Base-by-base conservation (phyloP, 2,888 invertebrate genomes). In the Apodemia hepburni region DNA sequence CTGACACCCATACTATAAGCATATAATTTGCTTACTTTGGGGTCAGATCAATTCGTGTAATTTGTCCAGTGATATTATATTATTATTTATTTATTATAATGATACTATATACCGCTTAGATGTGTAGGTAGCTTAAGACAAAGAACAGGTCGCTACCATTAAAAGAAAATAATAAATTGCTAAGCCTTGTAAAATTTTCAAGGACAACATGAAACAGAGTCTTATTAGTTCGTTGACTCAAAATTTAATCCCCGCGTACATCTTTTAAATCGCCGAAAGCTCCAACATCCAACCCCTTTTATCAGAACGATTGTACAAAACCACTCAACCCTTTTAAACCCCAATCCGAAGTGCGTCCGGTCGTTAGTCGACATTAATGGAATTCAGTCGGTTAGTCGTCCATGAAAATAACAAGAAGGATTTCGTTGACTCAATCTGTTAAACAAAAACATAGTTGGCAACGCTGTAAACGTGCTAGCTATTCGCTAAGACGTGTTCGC, bases 321-420 rank as follows among this genome's bases (percentile, higher is more conserved):
- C 87, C 90, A 87, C 88, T 89, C 89, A 88, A 90, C 90, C 90
- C 90, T 90, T 91, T 91, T 87, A 87, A 87, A 86, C 83, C 90
- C 84, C 85, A 88, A 87, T 87, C 84, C 86, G 77, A 82, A 89
- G 87, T 84, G 85, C 85, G 87, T 87, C 84, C 86, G 90, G 88
- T 90, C 89, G 90, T 91, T 90, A 91, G 88, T 80, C 83, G 83
- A 84, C 90, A 90, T 89, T 90, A 90, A 91, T 89, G 89, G 87
- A 85, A 89, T 87, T 82, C 82, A 84, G 78, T 80, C 82, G 80
- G 80, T 65, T 61, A 60, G 62, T 66, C 64, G 62, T 59, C 61
- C 42, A 33, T 49, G 49, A 38, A 61, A 61, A 61, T 27, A 58
- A 33, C 59, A 33, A 59, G 38, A 63, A 61, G 11, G 42, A 51